phyloP scores from a whole-genome alignment of 2,113 vertebrate species.

The Periophthalmodon schlosseri region DNA sequence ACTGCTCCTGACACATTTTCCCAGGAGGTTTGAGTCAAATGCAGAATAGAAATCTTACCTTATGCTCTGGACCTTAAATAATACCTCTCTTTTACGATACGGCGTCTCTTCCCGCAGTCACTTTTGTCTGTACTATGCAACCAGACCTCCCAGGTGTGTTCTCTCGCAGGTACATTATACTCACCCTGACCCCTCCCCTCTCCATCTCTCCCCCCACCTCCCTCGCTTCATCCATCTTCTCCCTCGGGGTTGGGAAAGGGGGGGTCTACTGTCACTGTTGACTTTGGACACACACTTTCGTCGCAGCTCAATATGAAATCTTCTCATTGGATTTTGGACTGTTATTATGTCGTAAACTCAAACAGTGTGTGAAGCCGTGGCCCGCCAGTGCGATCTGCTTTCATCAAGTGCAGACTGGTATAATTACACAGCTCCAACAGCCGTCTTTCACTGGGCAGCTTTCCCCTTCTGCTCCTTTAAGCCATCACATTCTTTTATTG shows the following conservation, averaged over 20 bases:
- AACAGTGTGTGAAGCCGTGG: constrained; percentile 79
- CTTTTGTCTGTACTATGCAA: neutral
- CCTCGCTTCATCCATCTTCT: constrained; percentile 43
- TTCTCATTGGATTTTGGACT: constrained; percentile 80
- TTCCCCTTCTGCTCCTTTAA: constrained; percentile 70
- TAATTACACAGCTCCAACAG: constrained; percentile 77
- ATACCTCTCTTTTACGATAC: too few species aligned
- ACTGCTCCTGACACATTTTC: too few species aligned
- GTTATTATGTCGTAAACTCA: constrained; percentile 82
- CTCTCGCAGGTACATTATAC: constrained; percentile 67
- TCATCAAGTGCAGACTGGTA: constrained; percentile 80
- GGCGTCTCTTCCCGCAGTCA: neutral
- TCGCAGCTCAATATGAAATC: constrained; percentile 77
- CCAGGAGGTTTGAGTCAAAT: too few species aligned
- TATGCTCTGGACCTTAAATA: too few species aligned
- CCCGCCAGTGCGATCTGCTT: constrained; percentile 78
- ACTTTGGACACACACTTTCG: constrained; percentile 71
- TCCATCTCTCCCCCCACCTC: neutral
- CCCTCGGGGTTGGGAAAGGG: constrained; percentile 70
- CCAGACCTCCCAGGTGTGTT: constrained; percentile 74
- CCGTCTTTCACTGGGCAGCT: constrained; percentile 75
- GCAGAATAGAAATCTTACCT: too few species aligned
- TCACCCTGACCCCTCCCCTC: constrained; percentile 47
- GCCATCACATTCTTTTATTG: constrained; percentile 73
- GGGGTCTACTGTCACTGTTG: constrained; percentile 74